Percentiles rank a stretch among this genome's conserved stretches.
Evolutionary conservation across 1,140 invertebrate species (phyloP).

Genomic region (Drosophila kohkoa): DNA sequence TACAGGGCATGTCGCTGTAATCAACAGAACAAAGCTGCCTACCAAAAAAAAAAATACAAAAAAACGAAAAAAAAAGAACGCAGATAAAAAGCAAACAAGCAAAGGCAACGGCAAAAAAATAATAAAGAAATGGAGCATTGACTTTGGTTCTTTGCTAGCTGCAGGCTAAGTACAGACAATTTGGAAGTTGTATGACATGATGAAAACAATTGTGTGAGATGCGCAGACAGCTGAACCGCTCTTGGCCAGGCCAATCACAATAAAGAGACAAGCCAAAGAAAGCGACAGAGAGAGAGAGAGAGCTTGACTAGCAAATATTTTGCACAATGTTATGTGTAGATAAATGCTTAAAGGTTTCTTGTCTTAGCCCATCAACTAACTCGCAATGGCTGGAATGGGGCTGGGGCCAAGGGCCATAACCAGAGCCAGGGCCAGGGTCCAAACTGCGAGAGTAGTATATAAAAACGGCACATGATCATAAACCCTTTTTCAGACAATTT

Average conservation of each 20-base stretch:
- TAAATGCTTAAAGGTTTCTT: constrained; percentile 64
- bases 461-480: constrained; percentile 76
- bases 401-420: too few species aligned
- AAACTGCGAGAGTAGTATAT: constrained; percentile 59
- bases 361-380: constrained; percentile 17
- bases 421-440: constrained; percentile 1
- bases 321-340: constrained; percentile 75
- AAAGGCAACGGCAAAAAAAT: constrained; percentile 7
- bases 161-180: constrained; percentile 62
- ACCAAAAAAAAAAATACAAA: constrained; percentile 16
- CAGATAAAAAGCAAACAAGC: constrained; percentile 24
- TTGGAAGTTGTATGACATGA: constrained; percentile 73
- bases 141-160: constrained; percentile 43
- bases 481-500: constrained; percentile 83
- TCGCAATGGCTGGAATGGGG: too few species aligned
- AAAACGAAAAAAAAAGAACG: constrained; percentile 2
- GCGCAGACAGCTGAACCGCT: constrained; percentile 43
- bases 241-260: constrained; percentile 73
- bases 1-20: constrained; percentile 60
- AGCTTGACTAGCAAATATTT: constrained; percentile 59
- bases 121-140: constrained; percentile 14
- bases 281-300: not conserved
- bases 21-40: constrained; percentile 65
- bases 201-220: constrained; percentile 70
- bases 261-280: constrained; percentile 42